phyloP scores from a whole-genome alignment of 2,888 invertebrate species.

The Meiosimyza decipiens region DNA sequence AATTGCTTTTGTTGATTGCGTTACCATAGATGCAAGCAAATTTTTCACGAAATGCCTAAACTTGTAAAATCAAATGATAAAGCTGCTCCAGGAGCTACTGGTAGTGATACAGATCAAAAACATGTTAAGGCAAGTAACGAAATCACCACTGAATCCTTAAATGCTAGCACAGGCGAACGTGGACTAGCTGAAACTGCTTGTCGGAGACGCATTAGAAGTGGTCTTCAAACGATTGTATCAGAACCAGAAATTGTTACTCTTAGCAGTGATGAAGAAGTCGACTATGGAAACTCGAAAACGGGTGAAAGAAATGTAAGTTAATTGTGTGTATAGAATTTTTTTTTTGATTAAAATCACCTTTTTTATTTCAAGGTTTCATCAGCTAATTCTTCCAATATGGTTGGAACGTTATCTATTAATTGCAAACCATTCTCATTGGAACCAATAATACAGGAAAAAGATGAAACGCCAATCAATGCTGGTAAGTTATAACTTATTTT shows the following conservation, averaged over 20 bases:
- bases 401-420: constrained; percentile 30
- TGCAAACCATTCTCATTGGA: constrained; percentile 60
- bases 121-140: constrained; percentile 43
- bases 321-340: background rate
- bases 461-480: constrained; percentile 57
- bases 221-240: constrained; percentile 70
- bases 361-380: constrained; percentile 40
- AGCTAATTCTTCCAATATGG: constrained; percentile 38
- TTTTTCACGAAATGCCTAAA: constrained; percentile 80
- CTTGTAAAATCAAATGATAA: constrained; percentile 53
- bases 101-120: constrained; percentile 34
- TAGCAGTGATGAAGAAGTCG: constrained; percentile 77
- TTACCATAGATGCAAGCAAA: constrained; percentile 71
- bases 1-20: background rate
- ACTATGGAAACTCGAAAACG: constrained; percentile 55
- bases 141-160: constrained; percentile 24
- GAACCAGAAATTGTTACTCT: constrained; percentile 77
- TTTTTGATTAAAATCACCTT: background rate
- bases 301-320: constrained; percentile 53
- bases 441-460: constrained; percentile 57
- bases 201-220: constrained; percentile 65
- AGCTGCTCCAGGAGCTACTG: constrained; percentile 34
- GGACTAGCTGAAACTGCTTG: constrained; percentile 51
- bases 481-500: constrained; percentile 49
- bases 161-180: constrained; percentile 41